Conservation (phyloP, 2,888 invertebrate species). For the Nomada ferruginata region DNA sequence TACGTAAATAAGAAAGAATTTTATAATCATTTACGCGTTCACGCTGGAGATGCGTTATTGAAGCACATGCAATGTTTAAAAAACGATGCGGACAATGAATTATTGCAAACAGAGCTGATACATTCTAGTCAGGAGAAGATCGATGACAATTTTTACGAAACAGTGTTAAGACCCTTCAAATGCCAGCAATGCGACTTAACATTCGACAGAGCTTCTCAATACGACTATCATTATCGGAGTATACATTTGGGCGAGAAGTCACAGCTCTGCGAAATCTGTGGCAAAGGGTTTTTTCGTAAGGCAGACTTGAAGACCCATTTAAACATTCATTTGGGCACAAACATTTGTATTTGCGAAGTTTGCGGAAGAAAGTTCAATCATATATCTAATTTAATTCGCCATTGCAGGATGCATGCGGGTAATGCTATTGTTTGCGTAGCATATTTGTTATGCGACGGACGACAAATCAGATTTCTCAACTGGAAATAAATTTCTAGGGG, state of each 20-base stretch:
- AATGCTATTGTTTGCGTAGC: constrained; percentile 2
- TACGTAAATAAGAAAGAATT: constrained; percentile 76
- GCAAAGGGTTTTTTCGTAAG: constrained; percentile 80
- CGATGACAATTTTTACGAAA: constrained; percentile 65
- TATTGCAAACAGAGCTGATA: background rate
- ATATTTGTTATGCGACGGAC: too few relatives aligned
- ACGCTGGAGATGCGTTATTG: constrained; percentile 73
- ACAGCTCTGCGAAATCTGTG: constrained; percentile 80
- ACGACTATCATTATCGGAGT: constrained; percentile 80
- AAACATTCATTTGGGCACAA: constrained; percentile 83
- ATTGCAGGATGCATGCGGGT: constrained; percentile 83
- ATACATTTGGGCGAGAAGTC: constrained; percentile 80
- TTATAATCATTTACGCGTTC: constrained; percentile 76
- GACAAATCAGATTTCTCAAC: background rate
- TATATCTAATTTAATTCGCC: constrained; percentile 83
- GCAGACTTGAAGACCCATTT: constrained; percentile 82
- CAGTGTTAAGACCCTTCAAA: constrained; percentile 72
- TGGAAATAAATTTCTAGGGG: constrained; percentile 67
- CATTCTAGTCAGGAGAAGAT: constrained; percentile 25
- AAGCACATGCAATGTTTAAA: constrained; percentile 70
- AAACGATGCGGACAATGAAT: constrained; percentile 1
- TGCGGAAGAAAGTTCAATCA: constrained; percentile 83
- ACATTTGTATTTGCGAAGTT: constrained; percentile 81
- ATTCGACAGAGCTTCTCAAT: constrained; percentile 81
- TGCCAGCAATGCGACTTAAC: constrained; percentile 76